Evolutionary conservation across 1,140 invertebrate species (phyloP), one percentile per base, ranked within the genome.

Genomic region (Pararge aegeria): DNA sequence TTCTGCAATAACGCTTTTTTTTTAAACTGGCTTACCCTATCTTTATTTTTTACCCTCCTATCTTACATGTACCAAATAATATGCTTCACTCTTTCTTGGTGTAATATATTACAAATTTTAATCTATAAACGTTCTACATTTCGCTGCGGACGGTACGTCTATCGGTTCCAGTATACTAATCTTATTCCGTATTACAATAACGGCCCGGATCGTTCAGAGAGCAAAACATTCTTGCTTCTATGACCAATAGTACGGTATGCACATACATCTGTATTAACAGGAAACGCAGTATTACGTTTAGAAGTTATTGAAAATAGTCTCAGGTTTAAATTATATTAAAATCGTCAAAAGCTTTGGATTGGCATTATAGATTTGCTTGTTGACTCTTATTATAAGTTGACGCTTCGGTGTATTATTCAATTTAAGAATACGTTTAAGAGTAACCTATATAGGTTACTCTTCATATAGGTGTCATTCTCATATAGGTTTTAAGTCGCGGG

Each of bases 171-270:
- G 66, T 68, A 73, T 73, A 68, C 75, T 83, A 84, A 85, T 78
- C 82, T 78, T 85, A 85, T 83, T 84, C 78, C 82, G 75, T 75
- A 83, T 79, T 75, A 82, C 70, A 80, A 87, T 86, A 87, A 87
- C 80, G 79, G 73, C 73, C 75, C 62, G 65, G 72, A 82, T 80
- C 75, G 69, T 78, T 80, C 73, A 70, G 67, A 70, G 67, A 73
- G 75, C 74, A 75, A 73, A 76, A 78, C 75, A 82, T 79, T 82
- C 70, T 78, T 62, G 66, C 73, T 40, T 29, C 50, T 80, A 56
- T 58, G 27, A 48, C 61, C 37, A 54, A 58, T 55, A 55, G 64
- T 64, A 63, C 63, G 63, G 69, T 71, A 58, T 60, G 51, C 42
- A 42, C 13, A 50, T 57, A 70, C 55, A 64, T 56, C 52, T 42